Percentiles rank a stretch among this genome's conserved stretches.
These are phyloP conservation scores for Mythimna loreyi DNA, from an alignment of 2,888 invertebrate genomes.

Conservation along the genomic window DNA sequence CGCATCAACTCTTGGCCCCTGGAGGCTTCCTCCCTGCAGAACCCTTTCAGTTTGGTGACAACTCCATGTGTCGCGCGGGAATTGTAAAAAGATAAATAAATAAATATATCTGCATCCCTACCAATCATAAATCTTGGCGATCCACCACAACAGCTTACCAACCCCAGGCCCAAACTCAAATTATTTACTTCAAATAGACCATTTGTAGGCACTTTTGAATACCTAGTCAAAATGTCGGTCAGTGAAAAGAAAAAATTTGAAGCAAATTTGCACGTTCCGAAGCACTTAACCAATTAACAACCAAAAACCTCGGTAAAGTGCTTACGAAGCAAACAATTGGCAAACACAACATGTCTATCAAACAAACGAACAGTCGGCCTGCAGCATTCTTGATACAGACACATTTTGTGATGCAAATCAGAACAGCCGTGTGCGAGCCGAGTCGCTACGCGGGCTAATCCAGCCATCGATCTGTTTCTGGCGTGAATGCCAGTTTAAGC, in stretches of 20 bases:
- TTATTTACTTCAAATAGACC: too few relatives aligned
- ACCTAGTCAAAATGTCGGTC: too few relatives aligned
- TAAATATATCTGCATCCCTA: background rate
- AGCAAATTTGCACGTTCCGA: too few relatives aligned
- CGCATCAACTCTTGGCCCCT: too few relatives aligned
- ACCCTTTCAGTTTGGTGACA: too few relatives aligned
- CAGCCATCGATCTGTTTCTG: conserved; percentile 43
- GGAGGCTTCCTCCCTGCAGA: too few relatives aligned
- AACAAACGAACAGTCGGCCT: conserved; percentile 2
- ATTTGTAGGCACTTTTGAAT: too few relatives aligned
- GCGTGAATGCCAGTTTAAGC: conserved; percentile 16
- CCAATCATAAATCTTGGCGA: background rate
- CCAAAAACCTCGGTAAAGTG: conserved; percentile 1
- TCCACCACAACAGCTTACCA: too few relatives aligned
- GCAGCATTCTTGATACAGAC: conserved; percentile 18
- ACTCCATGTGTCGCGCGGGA: too few relatives aligned
- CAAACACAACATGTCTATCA: conserved; percentile 22
- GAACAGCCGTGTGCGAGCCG: conserved; percentile 50
- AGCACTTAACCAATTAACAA: background rate
- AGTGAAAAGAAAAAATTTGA: too few relatives aligned
- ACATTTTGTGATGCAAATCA: conserved; percentile 64
- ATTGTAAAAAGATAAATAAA: too few relatives aligned
- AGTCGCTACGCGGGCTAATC: conserved; percentile 47
- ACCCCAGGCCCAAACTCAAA: too few relatives aligned
- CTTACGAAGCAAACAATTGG: conserved; percentile 17